Evolutionary conservation across 2,888 invertebrate species (phyloP).

Genomic region (Coelinius sp.): DNA sequence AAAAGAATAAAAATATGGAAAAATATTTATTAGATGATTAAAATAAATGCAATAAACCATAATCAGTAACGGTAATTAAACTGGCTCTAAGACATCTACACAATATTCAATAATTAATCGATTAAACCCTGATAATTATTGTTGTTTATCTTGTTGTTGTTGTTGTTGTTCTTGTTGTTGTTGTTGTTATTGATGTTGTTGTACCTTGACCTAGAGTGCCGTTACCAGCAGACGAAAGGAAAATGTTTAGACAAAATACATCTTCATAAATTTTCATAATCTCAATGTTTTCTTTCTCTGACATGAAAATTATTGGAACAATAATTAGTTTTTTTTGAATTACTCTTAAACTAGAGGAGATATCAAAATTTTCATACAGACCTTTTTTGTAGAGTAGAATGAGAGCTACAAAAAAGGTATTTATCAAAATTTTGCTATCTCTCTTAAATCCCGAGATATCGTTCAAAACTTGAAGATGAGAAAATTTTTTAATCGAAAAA

Average conservation of each 20-base stretch:
- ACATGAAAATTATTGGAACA: neutral
- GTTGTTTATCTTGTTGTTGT: slow-evolving; percentile 22
- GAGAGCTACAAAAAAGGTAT: too few relatives aligned
- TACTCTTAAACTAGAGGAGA: too few relatives aligned
- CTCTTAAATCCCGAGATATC: too few relatives aligned
- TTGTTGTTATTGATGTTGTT: slow-evolving; percentile 47
- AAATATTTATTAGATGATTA: slow-evolving; percentile 35
- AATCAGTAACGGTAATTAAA: slow-evolving; percentile 32
- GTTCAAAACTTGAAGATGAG: too few relatives aligned
- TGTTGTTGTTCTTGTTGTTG: slow-evolving; percentile 43
- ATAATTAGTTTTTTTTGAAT: too few relatives aligned
- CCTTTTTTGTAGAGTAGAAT: too few relatives aligned
- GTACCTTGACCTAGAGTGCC: slow-evolving; percentile 48
- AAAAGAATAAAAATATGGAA: slow-evolving; percentile 29
- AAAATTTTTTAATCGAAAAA: too few relatives aligned
- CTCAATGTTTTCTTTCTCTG: neutral
- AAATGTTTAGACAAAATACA: slow-evolving; percentile 35
- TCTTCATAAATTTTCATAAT: neutral
- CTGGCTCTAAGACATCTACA: slow-evolving; percentile 25
- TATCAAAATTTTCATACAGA: too few relatives aligned
- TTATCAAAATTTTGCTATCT: too few relatives aligned
- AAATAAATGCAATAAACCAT: slow-evolving; percentile 43
- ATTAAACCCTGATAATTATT: slow-evolving; percentile 27
- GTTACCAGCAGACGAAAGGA: slow-evolving; percentile 44
- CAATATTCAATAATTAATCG: neutral